Evolutionary conservation across 2,888 invertebrate genomes (phyloP).

Genomic region (Temnothorax unifasciatus): DNA sequence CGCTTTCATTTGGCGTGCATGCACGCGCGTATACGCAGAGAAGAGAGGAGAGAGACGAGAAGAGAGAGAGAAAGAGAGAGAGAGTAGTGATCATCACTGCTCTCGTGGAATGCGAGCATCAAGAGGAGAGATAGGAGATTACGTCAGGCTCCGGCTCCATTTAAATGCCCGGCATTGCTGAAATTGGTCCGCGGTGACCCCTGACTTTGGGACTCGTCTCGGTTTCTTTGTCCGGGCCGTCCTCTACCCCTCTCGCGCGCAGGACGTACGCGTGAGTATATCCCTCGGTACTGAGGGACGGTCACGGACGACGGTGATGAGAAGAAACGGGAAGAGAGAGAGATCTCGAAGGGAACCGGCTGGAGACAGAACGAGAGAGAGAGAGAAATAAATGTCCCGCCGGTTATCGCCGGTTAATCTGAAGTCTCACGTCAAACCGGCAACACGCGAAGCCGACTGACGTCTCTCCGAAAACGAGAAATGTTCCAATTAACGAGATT

Average conservation of each 20-base stretch:
- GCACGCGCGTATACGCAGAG: constrained; percentile 60
- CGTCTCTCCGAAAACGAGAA: constrained; percentile 15
- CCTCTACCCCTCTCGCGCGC: neutral
- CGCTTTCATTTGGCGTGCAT: constrained; percentile 74
- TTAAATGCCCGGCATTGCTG: constrained; percentile 82
- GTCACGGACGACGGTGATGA: constrained; percentile 39
- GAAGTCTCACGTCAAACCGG: neutral
- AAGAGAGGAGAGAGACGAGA: neutral
- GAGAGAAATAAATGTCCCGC: no score
- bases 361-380: neutral
- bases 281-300: constrained; percentile 58
- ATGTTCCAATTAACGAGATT: constrained; percentile 3
- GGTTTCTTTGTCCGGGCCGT: constrained; percentile 70
- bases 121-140: constrained; percentile 65
- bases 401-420: constrained; percentile 23
- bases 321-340: constrained; percentile 4
- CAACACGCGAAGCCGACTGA: neutral
- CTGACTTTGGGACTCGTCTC: constrained; percentile 74
- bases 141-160: constrained; percentile 79
- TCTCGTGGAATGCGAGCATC: constrained; percentile 67
- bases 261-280: constrained; percentile 41
- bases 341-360: neutral
- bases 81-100: constrained; percentile 35
- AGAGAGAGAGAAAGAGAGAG: constrained; percentile 8
- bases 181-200: constrained; percentile 82